A percentile compares a stretch with the other conserved stretches of the same genome.
These are phyloP conservation scores for Phalacrocorax pelagicus DNA, from an alignment of 2,113 vertebrate species.

Conservation along the genomic window DNA sequence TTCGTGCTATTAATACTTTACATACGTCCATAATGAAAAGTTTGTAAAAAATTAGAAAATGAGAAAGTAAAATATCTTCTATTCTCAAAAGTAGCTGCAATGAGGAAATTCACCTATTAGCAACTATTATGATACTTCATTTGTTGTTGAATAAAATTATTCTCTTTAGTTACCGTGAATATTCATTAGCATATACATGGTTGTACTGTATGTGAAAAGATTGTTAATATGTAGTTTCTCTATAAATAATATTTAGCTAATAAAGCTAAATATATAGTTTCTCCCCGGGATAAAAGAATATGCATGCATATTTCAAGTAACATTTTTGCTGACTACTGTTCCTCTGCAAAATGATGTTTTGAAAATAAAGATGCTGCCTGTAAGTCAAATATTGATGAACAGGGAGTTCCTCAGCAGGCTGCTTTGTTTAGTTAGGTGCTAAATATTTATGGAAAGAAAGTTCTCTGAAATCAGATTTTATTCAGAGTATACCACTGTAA, in stretches of 20 bases:
- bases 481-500: background rate
- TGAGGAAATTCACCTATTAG: background rate
- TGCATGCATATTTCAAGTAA: background rate
- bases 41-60: background rate
- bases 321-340: background rate
- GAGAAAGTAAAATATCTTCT: background rate
- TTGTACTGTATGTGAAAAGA: background rate
- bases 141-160: background rate
- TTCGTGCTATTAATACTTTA: background rate
- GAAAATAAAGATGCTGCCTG: background rate
- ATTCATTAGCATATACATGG: background rate
- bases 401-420: background rate
- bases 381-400: conserved; percentile 33
- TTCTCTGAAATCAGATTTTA: background rate
- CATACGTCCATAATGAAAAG: background rate
- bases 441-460: conserved; percentile 6
- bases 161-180: background rate
- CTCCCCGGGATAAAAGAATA: background rate
- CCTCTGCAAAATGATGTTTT: background rate
- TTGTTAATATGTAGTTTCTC: background rate
- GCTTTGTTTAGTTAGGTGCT: background rate
- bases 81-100: background rate
- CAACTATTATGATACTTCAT: background rate
- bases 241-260: background rate
- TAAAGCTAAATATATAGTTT: background rate